A percentile compares a stretch with the other conserved stretches of the same genome.
These are phyloP conservation scores for Rutpela maculata DNA, from an alignment of 2,888 invertebrate genomes.

Conservation along the genomic window DNA sequence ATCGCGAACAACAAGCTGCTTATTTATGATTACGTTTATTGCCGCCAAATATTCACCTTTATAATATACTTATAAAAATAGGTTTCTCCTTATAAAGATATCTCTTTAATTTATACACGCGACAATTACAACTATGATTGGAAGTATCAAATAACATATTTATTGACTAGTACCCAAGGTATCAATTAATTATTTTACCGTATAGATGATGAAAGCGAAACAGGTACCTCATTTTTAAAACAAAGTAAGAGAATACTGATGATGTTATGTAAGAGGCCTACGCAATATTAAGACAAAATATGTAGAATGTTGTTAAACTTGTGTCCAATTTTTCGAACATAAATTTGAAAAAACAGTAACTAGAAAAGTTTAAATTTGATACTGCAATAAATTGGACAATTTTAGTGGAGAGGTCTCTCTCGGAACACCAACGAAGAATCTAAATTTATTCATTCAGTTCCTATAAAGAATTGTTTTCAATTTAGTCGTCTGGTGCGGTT, in stretches of 20 bases:
- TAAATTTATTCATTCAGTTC: slow-evolving; percentile 51
- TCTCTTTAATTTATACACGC: background rate
- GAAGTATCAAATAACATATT: slow-evolving; percentile 5
- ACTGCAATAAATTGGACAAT: slow-evolving; percentile 46
- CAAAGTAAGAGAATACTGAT: background rate
- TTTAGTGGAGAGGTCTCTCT: slow-evolving; percentile 37
- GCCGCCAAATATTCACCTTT: background rate
- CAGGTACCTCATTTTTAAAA: slow-evolving; percentile 19
- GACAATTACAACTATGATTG: background rate
- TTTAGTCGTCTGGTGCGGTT: slow-evolving; percentile 44
- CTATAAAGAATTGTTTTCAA: slow-evolving; percentile 45
- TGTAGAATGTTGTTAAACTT: background rate
- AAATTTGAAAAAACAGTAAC: slow-evolving; percentile 36
- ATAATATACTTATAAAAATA: background rate
- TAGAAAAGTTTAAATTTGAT: slow-evolving; percentile 48
- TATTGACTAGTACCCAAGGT: background rate
- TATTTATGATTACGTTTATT: no score
- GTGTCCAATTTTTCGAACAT: background rate
- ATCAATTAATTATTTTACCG: background rate
- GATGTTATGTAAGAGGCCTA: background rate
- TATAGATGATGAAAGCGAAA: slow-evolving; percentile 8
- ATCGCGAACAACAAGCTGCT: no score
- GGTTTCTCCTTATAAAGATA: background rate
- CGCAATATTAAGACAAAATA: background rate
- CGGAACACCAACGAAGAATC: slow-evolving; percentile 50